phyloP scores from a whole-genome alignment of 1,140 invertebrate genomes.

The Delia radicum region DNA sequence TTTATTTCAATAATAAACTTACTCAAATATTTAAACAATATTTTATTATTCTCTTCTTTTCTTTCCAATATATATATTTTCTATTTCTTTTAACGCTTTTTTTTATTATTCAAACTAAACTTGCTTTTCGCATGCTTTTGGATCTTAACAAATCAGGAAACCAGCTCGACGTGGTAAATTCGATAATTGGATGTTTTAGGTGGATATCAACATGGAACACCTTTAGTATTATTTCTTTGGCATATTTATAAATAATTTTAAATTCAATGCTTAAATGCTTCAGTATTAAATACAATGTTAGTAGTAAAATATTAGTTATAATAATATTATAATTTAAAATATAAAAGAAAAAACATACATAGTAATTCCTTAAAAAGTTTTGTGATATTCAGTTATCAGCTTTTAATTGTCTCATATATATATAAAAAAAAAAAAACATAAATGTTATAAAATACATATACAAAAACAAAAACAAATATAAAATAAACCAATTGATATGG shows the following conservation, averaged over 20 bases:
- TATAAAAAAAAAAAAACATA: too few species aligned
- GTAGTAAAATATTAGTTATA: constrained; percentile 16
- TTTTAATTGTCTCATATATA: too few species aligned
- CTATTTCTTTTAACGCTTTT: neutral
- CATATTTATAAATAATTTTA: neutral
- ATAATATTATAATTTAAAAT: neutral
- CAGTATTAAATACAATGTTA: constrained; percentile 6
- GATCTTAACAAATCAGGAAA: constrained; percentile 35
- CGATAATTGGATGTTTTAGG: constrained; percentile 53
- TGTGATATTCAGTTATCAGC: constrained; percentile 18
- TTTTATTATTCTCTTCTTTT: neutral
- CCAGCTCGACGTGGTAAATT: constrained; percentile 47
- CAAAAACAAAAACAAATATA: neutral
- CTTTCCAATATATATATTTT: neutral
- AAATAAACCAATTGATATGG: neutral
- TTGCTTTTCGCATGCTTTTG: constrained; percentile 6
- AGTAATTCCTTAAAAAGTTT: neutral
- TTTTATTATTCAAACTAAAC: neutral
- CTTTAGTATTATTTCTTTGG: neutral
- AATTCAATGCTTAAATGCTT: constrained; percentile 16
- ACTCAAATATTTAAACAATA: neutral
- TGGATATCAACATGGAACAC: neutral
- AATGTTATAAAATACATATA: neutral
- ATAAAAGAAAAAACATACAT: too few species aligned
- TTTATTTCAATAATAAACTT: neutral